phyloP scores from a whole-genome alignment of 2,888 invertebrate genomes.

The Ectropis crepuscularia region DNA sequence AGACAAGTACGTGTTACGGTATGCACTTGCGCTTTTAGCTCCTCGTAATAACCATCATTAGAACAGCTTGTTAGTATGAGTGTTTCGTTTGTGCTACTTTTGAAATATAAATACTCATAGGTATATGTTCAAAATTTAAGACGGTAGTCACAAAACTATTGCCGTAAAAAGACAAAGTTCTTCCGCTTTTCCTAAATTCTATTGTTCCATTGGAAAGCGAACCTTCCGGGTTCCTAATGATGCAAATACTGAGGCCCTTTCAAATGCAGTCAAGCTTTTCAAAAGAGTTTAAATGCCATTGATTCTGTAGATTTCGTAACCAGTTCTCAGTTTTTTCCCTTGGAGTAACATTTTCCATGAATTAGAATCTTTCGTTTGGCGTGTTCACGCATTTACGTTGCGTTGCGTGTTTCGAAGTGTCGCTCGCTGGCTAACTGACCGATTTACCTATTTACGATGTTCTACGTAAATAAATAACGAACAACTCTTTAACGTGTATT shows the following conservation, averaged over 20 bases:
- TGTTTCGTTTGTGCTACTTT: slow-evolving; percentile 20
- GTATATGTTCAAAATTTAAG: slow-evolving; percentile 1
- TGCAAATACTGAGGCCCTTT: slow-evolving; percentile 8
- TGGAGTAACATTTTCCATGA: slow-evolving; percentile 1
- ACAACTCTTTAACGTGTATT: not conserved
- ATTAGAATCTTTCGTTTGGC: slow-evolving; percentile 8
- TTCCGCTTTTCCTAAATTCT: slow-evolving; percentile 6
- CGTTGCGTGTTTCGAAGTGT: slow-evolving; percentile 21
- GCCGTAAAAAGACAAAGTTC: not conserved
- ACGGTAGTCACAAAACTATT: slow-evolving; percentile 1
- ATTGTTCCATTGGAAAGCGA: slow-evolving; percentile 11
- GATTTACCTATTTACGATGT: slow-evolving; percentile 45
- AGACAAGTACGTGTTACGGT: slow-evolving; percentile 52
- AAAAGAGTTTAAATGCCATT: not conserved
- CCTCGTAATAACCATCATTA: slow-evolving; percentile 34
- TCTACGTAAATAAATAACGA: slow-evolving; percentile 18
- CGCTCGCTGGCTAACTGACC: slow-evolving; percentile 48
- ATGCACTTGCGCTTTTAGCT: slow-evolving; percentile 52
- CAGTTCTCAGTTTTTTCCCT: slow-evolving; percentile 1
- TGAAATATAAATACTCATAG: not conserved
- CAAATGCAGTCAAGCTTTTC: slow-evolving; percentile 3
- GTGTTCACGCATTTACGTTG: slow-evolving; percentile 18
- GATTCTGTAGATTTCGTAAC: not conserved
- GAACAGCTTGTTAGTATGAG: slow-evolving; percentile 17
- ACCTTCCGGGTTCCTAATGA: not conserved